Base-by-base conservation (phyloP, 2,797 vertebrate species). In the Pangasius sanitwongsei region DNA sequence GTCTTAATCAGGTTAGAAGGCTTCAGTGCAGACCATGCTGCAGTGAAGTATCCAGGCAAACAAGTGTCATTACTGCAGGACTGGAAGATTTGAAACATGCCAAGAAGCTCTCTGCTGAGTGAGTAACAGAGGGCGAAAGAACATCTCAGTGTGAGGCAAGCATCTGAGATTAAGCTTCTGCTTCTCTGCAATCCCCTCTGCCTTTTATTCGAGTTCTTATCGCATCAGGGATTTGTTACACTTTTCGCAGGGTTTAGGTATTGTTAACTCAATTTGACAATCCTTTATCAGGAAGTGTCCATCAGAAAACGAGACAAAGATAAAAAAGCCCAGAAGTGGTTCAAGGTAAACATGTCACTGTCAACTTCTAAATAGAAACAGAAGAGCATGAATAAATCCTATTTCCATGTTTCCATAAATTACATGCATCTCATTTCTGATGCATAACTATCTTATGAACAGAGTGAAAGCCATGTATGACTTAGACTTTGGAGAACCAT, bases 1-100 rank as follows among this genome's bases (percentile, higher is more conserved):
- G 78, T 89, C 91, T 90, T 91, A 90, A 92, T 89, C 63, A 88
- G 88, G 74, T 89, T 85, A 72, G 74, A 90, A 88, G 57, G 75
- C 78, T 86, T 86, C 41, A 85, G 84, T 8, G 15, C 53, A 88
- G 84, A 75, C 74, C 57, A 59, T 85, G 67, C 82, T 87, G 83
- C 78, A 41, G 87, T 57, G 77, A 88, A 86, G 59, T 83, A 89
- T 87, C 53, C 81, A 81, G 72, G 87, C 88, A 89, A 89, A 80
- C 87, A 2, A n/a, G 82, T 59, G 72, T 87, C 82, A 89, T 92
- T 90, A 90, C 72, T 69, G 82, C 53, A 90, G 80, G 50, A 91
- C 89, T 86, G 65, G 82, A 82, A 75, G 84, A 67, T 88, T 88
- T 89, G 81, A 89, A 88, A 87, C 57, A 87, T 89, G 90, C 80